These are phyloP conservation scores for Pristionchus exspectatus DNA, from an alignment of 2,888 invertebrate genomes.

Conservation along the genomic window DNA sequence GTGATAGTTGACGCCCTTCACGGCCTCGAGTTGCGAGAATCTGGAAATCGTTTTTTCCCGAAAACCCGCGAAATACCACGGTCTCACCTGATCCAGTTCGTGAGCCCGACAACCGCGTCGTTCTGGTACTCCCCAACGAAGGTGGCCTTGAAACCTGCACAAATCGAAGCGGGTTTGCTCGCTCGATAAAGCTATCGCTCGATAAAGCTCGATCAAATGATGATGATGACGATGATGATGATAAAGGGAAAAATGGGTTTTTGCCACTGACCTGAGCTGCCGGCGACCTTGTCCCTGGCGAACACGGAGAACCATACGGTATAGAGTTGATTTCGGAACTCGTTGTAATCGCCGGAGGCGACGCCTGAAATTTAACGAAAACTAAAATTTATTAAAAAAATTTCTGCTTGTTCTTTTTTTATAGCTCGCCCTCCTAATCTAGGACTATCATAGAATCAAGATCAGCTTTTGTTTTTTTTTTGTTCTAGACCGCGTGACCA, in stretches of 20 bases:
- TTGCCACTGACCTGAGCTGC: conserved; percentile 62
- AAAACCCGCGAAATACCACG: background rate
- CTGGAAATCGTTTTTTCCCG: background rate
- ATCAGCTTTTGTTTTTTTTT: too few relatives aligned
- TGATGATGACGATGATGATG: too few relatives aligned
- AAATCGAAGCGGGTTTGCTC: background rate
- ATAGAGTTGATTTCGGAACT: conserved; percentile 65
- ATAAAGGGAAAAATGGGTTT: too few relatives aligned
- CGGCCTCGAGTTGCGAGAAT: conserved; percentile 66
- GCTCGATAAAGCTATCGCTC: too few relatives aligned
- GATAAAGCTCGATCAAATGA: too few relatives aligned
- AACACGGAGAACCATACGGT: conserved; percentile 69
- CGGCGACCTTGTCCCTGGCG: conserved; percentile 60
- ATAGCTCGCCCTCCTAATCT: too few relatives aligned
- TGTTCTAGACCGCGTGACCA: too few relatives aligned
- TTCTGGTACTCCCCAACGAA: conserved; percentile 67
- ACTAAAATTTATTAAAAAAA: too few relatives aligned
- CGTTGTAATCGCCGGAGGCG: conserved; percentile 55
- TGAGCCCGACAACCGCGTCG: conserved; percentile 62
- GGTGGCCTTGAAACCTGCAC: conserved; percentile 68
- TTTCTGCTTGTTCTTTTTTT: background rate
- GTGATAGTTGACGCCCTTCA: conserved; percentile 66
- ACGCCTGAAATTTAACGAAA: conserved; percentile 24
- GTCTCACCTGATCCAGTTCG: conserved; percentile 66
- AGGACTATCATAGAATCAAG: too few relatives aligned